Evolutionary conservation across 2,888 invertebrate genomes (phyloP), one percentile per base, ranked within the genome.

Genomic region (Priocnemis perturbator): DNA sequence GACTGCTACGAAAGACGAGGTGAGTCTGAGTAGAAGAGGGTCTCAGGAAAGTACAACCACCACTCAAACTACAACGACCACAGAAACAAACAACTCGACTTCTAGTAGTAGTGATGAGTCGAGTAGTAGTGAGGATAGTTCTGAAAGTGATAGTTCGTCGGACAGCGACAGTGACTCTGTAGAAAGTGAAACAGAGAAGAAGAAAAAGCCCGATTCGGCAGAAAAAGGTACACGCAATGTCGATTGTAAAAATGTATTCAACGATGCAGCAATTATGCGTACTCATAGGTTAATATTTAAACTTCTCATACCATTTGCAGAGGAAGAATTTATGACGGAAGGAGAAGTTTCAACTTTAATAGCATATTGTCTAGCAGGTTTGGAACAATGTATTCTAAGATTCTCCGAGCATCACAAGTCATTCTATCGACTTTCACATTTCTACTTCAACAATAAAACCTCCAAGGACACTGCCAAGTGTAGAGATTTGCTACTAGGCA

Each of bases 341-440:
- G 91, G 91, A 56, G 91, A 92, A 85, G 91, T 91, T n/a, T 90
- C 91, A 81, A 90, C 90, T 75, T 91, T 96, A 61, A 92, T 95
- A 44, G 89, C 91, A 37, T 91, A 91, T 48, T 96, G 96, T 84
- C 89, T 96, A 17, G 91, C 92, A 83, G 96, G 96, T 37, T 89
- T 98, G 74, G 95, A 96, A 89, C 94, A 96, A 83, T 98, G 98
- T 84, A 92, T 96, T 7, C 92, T 93, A 58, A 91, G 98, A 57
- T 96, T 97, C 87, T 94, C 97, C 0, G 96, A 96, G 81, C 97
- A 98, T 89, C 98, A 97, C 88, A 98, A 98, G 90, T 96, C 97
- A 0, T 91, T 97, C 62, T 98, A 97, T 88, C 92, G 97, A 76
- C 90, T 98, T 60, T 95, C 96, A 0, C 94, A 96, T 87, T 94